phyloP scores from a whole-genome alignment of 2,113 vertebrate genomes.

The Tachysurus fulvidraco region DNA sequence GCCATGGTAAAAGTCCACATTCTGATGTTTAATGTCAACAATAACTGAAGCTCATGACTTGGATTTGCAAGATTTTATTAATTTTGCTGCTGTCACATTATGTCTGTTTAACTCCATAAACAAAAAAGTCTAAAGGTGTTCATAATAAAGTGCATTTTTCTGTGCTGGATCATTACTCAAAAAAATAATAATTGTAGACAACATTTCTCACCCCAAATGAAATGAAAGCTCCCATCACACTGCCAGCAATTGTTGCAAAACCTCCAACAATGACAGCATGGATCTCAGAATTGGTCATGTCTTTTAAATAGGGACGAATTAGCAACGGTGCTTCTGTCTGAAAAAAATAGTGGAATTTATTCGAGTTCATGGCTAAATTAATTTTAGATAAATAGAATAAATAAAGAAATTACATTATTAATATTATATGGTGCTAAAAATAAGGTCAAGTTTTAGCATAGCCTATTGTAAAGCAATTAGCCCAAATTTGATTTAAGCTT shows the following conservation, averaged over 20 bases:
- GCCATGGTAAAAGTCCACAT: too few species aligned
- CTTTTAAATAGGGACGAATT: slow-evolving; percentile 84
- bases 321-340: slow-evolving; percentile 90
- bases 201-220: slow-evolving; percentile 82
- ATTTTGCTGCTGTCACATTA: not conserved
- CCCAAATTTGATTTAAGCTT: not conserved
- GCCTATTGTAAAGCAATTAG: not conserved
- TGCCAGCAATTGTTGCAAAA: slow-evolving; percentile 93
- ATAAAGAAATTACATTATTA: not conserved
- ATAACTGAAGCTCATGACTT: not conserved
- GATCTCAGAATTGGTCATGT: slow-evolving; percentile 92
- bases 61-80: not conserved
- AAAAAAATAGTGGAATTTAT: slow-evolving; percentile 20
- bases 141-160: not conserved
- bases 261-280: slow-evolving; percentile 92
- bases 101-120: not conserved
- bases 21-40: not conserved
- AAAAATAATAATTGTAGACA: not conserved
- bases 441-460: not conserved
- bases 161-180: not conserved
- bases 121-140: not conserved
- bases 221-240: slow-evolving; percentile 92
- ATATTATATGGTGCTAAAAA: not conserved
- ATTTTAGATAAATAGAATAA: not conserved
- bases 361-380: not conserved